Conservation (phyloP, 2,888 invertebrate species). For the Agrotis exclamationis region DNA sequence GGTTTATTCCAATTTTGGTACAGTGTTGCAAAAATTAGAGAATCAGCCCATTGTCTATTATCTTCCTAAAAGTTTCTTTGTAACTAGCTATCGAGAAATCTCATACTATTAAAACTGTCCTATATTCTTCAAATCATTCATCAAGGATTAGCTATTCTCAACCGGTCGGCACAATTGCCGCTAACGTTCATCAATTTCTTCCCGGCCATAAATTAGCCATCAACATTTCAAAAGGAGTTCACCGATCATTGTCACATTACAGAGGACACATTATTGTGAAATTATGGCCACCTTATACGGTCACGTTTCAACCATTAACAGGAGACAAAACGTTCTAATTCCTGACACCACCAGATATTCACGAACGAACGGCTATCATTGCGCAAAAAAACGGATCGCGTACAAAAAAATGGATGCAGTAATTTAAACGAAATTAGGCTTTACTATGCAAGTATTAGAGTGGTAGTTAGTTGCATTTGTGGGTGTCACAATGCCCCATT, state of each 20-base stretch:
- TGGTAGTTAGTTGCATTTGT: constrained; percentile 51
- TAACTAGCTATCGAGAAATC: background rate
- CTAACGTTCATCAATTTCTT: constrained; percentile 69
- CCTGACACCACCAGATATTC: constrained; percentile 87
- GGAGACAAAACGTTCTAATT: constrained; percentile 90
- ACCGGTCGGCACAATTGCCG: constrained; percentile 59
- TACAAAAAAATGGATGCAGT: constrained; percentile 47
- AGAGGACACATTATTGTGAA: constrained; percentile 85
- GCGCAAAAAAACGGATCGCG: constrained; percentile 82
- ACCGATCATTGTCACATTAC: constrained; percentile 86
- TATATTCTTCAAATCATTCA: constrained; percentile 62
- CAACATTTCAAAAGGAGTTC: constrained; percentile 77
- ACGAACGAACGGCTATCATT: constrained; percentile 88
- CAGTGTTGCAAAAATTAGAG: background rate
- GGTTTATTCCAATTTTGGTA: background rate
- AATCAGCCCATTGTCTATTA: too few species aligned
- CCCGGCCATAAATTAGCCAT: constrained; percentile 81
- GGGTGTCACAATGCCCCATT: constrained; percentile 81
- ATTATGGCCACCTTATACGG: constrained; percentile 85
- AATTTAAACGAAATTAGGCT: constrained; percentile 61
- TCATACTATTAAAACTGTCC: background rate
- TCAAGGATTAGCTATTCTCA: constrained; percentile 70
- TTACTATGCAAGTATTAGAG: constrained; percentile 56
- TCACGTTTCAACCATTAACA: constrained; percentile 90
- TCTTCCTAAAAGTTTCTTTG: background rate